Percentiles rank a stretch among this genome's conserved stretches.
Evolutionary conservation across 23 tunicate genomes (phyloP).

Genomic region (Styela clava): DNA sequence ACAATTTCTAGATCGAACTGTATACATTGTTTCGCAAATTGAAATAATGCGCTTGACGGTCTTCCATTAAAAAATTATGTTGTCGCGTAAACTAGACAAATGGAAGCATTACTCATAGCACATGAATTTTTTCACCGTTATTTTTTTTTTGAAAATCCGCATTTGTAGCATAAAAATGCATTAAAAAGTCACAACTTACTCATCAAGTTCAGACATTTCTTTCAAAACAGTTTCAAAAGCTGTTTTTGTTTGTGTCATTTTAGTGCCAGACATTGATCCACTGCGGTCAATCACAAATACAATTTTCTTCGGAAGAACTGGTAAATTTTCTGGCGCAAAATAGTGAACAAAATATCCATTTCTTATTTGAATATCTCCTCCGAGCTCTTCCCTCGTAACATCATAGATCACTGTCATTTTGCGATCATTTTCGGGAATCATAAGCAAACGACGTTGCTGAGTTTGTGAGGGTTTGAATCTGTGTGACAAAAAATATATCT

Average conservation of each 20-base stretch:
- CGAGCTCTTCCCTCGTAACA: slow-evolving; percentile 49
- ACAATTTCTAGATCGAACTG: no score
- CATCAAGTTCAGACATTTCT: slow-evolving; percentile 6
- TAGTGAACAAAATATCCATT: slow-evolving; percentile 76
- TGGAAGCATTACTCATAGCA: no score
- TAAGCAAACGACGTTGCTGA: slow-evolving; percentile 35
- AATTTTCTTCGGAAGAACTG: slow-evolving; percentile 73
- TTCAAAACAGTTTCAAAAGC: slow-evolving; percentile 10
- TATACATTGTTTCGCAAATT: no score
- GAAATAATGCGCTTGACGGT: no score
- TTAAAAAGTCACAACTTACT: no score
- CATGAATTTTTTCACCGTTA: no score
- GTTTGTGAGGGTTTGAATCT: slow-evolving; percentile 47
- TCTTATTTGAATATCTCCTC: slow-evolving; percentile 54
- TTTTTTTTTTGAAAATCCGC: no score
- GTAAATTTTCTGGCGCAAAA: slow-evolving; percentile 63
- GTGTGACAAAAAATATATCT: no score
- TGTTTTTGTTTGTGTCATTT: slow-evolving; percentile 10
- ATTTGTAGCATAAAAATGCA: no score
- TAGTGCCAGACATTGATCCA: slow-evolving; percentile 64
- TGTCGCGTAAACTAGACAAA: no score
- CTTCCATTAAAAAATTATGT: no score
- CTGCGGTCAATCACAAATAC: slow-evolving; percentile 75
- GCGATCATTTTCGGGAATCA: slow-evolving; percentile 31
- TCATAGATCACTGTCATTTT: slow-evolving; percentile 53